Conservation (phyloP, 1,140 invertebrate species). For the Apocrypta bakeri region DNA sequence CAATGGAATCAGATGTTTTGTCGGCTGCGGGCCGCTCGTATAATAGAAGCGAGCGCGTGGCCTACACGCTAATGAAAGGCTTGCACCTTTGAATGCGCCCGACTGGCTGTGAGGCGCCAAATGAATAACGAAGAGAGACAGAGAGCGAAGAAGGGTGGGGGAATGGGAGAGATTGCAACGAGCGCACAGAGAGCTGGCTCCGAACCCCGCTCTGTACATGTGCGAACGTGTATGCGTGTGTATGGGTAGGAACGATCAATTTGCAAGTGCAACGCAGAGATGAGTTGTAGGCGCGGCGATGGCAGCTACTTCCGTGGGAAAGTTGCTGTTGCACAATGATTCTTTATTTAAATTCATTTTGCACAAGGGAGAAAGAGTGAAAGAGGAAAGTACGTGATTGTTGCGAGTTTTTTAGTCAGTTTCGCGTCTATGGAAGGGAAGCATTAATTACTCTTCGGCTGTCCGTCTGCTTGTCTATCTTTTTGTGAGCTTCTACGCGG, state of each 20-base stretch:
- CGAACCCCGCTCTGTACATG: not conserved
- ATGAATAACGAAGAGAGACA: slow-evolving; percentile 10
- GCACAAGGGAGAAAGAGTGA: not conserved
- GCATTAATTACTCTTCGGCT: not conserved
- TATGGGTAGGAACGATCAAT: slow-evolving; percentile 14
- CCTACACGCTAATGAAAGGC: slow-evolving; percentile 73
- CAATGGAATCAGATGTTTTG: slow-evolving; percentile 74
- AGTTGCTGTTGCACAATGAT: not conserved
- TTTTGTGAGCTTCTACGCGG: not conserved
- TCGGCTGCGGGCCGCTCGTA: slow-evolving; percentile 55
- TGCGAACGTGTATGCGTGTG: not conserved
- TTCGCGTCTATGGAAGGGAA: too few relatives aligned
- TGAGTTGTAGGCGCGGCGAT: not conserved
- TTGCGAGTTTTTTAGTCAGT: not conserved
- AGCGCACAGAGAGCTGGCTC: not conserved
- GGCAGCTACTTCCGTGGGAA: not conserved
- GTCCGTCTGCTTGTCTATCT: not conserved
- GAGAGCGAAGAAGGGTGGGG: too few relatives aligned
- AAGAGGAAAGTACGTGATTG: not conserved
- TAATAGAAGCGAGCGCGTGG: slow-evolving; percentile 69
- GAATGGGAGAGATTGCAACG: not conserved
- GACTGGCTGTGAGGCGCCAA: slow-evolving; percentile 50
- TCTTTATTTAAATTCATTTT: not conserved
- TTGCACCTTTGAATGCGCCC: slow-evolving; percentile 70
- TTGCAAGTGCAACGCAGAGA: not conserved